Evolutionary conservation across 2,797 vertebrate genomes (phyloP), one percentile per base, ranked within the genome.

Genomic region (Trachurus trachurus): DNA sequence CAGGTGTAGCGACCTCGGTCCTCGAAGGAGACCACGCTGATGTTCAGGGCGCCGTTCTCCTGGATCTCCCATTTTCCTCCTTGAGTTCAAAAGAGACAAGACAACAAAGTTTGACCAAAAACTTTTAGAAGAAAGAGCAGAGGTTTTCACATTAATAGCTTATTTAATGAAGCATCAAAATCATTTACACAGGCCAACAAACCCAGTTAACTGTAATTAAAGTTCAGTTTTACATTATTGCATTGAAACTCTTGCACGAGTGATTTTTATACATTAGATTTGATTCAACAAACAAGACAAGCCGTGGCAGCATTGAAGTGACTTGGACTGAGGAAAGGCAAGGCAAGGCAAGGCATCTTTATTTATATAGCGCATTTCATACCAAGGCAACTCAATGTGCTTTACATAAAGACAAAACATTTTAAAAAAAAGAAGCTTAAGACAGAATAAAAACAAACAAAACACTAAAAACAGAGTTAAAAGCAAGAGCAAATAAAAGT

Each of bases 1-100:
- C 98, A 99, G 0, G 95, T 98, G 89, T 99, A 99, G 21, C 96
- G 95, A 5, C 98, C 98, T 1, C 98, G 95, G 81, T 99, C 98
- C 56, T 93, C 90, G 71, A 98, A 98, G 66, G 72, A 95, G 49
- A 99, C 93, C 0, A 19, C 75, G 5, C 96, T 97, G 93, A 99
- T 98, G 93, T 99, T 99, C 76, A 99, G 94, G 26, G 17, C 66
- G 16, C 95, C 95, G 13, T 88, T 87, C 13, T 90, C 93, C 40
- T 93, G 83, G 68, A 97, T 92, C 82, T 90, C 87, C 96, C 97
- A 97, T 85, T 91, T 96, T 61, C 90, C 96, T 82, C 89, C 98
- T 99, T 78, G n/a, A 59, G 22, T 10, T 7, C n/a, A 17, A 29
- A 6, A 76, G 0, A 40, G 9, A 76, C 0, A 4, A 15, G 1